Conservation (phyloP, 2,797 vertebrate genomes). For the Hippoglossus hippoglossus region DNA sequence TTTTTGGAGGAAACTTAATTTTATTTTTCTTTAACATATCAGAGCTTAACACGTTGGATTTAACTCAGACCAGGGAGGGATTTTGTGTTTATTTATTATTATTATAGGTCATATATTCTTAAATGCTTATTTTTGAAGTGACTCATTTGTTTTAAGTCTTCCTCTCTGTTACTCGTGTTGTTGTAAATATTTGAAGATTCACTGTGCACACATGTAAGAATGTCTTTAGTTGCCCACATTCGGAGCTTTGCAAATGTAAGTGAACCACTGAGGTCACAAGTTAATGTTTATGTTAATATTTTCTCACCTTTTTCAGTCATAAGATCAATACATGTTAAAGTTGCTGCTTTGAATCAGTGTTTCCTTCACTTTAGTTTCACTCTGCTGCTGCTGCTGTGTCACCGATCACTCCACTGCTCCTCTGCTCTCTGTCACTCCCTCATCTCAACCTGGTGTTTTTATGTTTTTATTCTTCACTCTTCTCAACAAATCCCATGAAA, state of each 20-base stretch:
- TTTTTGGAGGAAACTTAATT: constrained; percentile 54
- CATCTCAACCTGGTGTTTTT: neutral
- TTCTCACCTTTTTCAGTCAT: neutral
- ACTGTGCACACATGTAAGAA: neutral
- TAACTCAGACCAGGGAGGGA: neutral
- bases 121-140: neutral
- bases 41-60: neutral
- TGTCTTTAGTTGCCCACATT: neutral
- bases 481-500: constrained; percentile 24
- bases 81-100: constrained; percentile 32
- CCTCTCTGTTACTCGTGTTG: constrained; percentile 1
- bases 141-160: constrained; percentile 1
- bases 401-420: neutral
- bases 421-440: neutral
- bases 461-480: neutral
- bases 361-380: neutral
- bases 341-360: neutral
- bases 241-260: neutral
- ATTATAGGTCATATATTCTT: constrained; percentile 6
- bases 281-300: neutral
- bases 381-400: neutral
- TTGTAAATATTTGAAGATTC: neutral
- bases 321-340: constrained; percentile 4
- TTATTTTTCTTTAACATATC: constrained; percentile 6
- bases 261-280: neutral